Evolutionary conservation across 2,797 vertebrate genomes (phyloP).

Genomic region (Podarcis lilfordi): DNA sequence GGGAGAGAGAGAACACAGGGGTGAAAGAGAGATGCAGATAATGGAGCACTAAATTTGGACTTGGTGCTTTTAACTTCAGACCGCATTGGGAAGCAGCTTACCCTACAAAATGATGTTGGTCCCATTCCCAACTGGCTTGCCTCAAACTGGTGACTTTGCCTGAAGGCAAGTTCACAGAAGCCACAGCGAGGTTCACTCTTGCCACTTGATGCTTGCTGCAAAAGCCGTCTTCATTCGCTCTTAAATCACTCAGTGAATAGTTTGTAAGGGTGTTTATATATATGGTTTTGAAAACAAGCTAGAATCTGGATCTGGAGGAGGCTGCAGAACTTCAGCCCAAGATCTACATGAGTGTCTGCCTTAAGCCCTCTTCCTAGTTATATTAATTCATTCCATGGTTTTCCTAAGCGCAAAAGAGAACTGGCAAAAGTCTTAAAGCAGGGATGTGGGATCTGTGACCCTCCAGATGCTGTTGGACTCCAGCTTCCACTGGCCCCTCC

Average conservation of each 20-base stretch:
- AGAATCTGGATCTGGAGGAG: not conserved
- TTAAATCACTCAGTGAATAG: not conserved
- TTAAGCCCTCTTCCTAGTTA: not conserved
- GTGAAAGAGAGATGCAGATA: conserved; percentile 61
- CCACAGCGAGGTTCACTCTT: conserved; percentile 19
- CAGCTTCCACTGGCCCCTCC: too few species aligned
- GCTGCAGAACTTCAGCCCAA: not conserved
- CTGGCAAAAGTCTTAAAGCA: not conserved
- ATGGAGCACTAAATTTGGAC: conserved; percentile 49
- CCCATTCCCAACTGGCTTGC: conserved; percentile 40
- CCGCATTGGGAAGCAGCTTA: conserved; percentile 66
- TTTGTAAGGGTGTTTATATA: conserved; percentile 12
- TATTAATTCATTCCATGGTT: not conserved
- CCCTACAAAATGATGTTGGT: conserved; percentile 44
- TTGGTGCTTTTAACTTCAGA: conserved; percentile 41
- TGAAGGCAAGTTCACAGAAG: conserved; percentile 36
- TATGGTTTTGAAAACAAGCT: conserved; percentile 10
- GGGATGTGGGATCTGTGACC: too few species aligned
- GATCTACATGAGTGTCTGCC: not conserved
- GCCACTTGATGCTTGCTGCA: not conserved
- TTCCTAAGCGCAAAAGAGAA: rapidly evolving
- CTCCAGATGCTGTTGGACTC: too few species aligned
- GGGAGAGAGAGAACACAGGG: conserved; percentile 64
- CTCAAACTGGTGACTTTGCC: not conserved
- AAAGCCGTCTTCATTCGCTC: conserved; percentile 31